Evolutionary conservation across 2,797 vertebrate genomes (phyloP).

Genomic region (Anguilla megastoma): DNA sequence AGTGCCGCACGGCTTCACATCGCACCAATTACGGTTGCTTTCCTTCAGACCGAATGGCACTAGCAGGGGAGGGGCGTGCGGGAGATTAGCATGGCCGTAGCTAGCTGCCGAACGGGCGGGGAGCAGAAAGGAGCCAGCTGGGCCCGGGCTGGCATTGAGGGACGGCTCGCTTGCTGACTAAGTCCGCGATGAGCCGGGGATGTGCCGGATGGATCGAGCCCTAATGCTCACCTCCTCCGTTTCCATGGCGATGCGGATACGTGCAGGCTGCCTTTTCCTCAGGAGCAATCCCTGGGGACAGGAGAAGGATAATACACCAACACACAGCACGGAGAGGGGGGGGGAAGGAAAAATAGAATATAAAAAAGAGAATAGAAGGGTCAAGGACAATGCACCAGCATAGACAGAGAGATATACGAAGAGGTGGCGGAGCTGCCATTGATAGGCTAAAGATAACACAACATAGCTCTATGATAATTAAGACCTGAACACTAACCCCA

Average conservation of each 20-base stretch:
- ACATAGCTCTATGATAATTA: not conserved
- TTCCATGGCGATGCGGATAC: constrained; percentile 68
- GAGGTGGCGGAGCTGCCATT: constrained; percentile 25
- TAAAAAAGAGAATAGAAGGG: constrained; percentile 55
- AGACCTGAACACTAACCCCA: constrained; percentile 2
- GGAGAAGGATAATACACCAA: constrained; percentile 58
- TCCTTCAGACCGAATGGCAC: not conserved
- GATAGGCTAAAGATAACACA: constrained; percentile 21
- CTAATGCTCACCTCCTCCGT: constrained; percentile 45
- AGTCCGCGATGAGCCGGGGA: not conserved
- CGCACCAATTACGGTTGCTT: not conserved
- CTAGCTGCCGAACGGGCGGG: constrained; percentile 30
- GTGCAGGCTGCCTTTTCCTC: constrained; percentile 45
- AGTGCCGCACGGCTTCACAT: not conserved
- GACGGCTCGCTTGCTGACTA: not conserved
- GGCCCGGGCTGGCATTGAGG: constrained; percentile 20
- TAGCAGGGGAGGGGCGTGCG: not conserved
- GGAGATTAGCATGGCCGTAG: not conserved
- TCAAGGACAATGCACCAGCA: constrained; percentile 58
- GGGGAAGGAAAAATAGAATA: not conserved
- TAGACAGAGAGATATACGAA: not conserved
- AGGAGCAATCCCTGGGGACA: constrained; percentile 50
- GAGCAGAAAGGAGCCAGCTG: constrained; percentile 55
- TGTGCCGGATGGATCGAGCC: not conserved
- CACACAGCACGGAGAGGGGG: constrained; percentile 7